Conservation (phyloP, 1,140 invertebrate genomes). For the Nilaparvata lugens region DNA sequence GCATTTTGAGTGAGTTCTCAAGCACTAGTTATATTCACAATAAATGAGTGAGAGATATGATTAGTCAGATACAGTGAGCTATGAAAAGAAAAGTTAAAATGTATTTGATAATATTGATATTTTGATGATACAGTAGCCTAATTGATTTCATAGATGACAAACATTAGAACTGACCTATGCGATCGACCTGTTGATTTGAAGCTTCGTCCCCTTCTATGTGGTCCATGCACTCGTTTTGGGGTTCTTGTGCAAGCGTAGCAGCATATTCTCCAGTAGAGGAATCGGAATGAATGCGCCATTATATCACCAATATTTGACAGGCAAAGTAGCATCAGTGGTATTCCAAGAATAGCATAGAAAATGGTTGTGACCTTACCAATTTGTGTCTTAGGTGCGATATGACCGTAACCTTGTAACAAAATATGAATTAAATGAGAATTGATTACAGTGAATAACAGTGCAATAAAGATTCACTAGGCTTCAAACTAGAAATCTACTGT, state of each 20-base stretch:
- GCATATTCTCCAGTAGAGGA: constrained; percentile 82
- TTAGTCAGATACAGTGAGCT: too few species aligned
- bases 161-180: constrained; percentile 23
- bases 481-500: too few species aligned
- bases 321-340: constrained; percentile 87
- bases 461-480: too few species aligned
- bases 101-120: too few species aligned
- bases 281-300: constrained; percentile 89
- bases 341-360: constrained; percentile 91
- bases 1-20: too few species aligned
- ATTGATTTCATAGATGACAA: too few species aligned
- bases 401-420: constrained; percentile 77
- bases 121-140: too few species aligned
- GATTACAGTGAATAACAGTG: too few species aligned
- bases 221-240: constrained; percentile 42
- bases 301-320: constrained; percentile 93
- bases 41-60: too few species aligned
- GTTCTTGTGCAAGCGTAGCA: constrained; percentile 79
- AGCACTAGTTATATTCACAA: too few species aligned
- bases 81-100: too few species aligned
- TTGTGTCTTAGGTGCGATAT: constrained; percentile 87
- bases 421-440: too few species aligned
- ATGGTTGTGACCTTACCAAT: constrained; percentile 91
- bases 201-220: constrained; percentile 25
- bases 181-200: constrained; percentile 21